Conservation (phyloP, 2,888 invertebrate genomes). For the Theristus sp. region DNA sequence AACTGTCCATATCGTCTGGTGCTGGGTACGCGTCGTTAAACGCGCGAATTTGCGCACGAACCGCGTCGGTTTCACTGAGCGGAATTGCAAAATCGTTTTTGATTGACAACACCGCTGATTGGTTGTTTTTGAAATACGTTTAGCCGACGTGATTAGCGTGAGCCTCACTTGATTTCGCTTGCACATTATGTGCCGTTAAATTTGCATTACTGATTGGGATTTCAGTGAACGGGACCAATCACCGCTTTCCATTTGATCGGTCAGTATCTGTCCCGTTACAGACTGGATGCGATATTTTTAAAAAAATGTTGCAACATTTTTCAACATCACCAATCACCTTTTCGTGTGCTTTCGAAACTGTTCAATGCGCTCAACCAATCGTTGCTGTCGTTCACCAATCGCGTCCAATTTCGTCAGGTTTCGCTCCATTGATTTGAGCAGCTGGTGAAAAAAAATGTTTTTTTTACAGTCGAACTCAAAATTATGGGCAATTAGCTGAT, state of each 20-base stretch:
- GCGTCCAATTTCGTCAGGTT: background rate
- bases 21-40: background rate
- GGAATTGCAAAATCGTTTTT: too few species aligned
- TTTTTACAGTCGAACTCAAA: background rate
- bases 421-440: background rate
- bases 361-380: background rate
- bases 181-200: too few species aligned
- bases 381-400: background rate
- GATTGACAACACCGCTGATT: too few species aligned
- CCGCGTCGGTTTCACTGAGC: background rate
- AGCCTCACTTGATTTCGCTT: too few species aligned
- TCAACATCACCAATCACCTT: too few species aligned
- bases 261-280: too few species aligned
- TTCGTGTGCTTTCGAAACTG: background rate
- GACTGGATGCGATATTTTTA: too few species aligned
- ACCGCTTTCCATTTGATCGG: too few species aligned
- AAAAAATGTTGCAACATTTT: too few species aligned
- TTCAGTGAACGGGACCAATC: background rate
- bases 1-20: background rate
- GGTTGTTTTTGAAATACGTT: too few species aligned
- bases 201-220: conserved; percentile 26
- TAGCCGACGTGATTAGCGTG: too few species aligned
- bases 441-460: too few species aligned
- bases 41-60: background rate
- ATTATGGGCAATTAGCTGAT: background rate